Evolutionary conservation across 2,113 vertebrate species (phyloP).

Genomic region (Macquaria ambigua): DNA sequence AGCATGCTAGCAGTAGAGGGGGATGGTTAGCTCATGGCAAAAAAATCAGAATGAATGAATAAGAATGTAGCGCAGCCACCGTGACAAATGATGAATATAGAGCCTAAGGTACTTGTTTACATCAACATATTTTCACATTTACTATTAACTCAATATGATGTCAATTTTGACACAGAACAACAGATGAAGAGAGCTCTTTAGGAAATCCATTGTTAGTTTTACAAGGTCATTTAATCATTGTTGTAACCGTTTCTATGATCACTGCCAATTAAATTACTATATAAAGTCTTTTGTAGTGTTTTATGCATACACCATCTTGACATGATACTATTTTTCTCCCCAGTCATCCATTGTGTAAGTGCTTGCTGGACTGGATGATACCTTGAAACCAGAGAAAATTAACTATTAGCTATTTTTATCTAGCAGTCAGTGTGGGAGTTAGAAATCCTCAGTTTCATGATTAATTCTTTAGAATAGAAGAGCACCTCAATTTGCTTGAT

Average conservation of each 20-base stretch:
- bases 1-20: constrained; percentile 12
- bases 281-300: neutral
- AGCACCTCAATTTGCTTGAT: neutral
- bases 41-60: constrained; percentile 22
- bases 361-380: constrained; percentile 9
- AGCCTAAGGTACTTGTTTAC: constrained; percentile 24
- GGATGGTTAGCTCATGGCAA: constrained; percentile 24
- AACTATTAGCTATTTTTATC: constrained; percentile 12
- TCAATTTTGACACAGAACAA: constrained; percentile 1
- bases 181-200: neutral
- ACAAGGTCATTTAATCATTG: neutral
- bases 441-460: neutral
- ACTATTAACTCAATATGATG: neutral
- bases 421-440: neutral
- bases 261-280: neutral
- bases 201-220: neutral
- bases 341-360: neutral
- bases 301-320: neutral
- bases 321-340: neutral
- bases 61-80: constrained; percentile 1
- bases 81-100: constrained; percentile 2
- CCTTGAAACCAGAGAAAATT: constrained; percentile 5
- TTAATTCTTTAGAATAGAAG: constrained; percentile 5
- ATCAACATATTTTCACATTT: constrained; percentile 16
- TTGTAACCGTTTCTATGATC: neutral